A percentile compares a stretch with the other conserved stretches of the same genome.
Conservation (phyloP, 23 tunicate species). For the Clavelina lepadiformis region DNA sequence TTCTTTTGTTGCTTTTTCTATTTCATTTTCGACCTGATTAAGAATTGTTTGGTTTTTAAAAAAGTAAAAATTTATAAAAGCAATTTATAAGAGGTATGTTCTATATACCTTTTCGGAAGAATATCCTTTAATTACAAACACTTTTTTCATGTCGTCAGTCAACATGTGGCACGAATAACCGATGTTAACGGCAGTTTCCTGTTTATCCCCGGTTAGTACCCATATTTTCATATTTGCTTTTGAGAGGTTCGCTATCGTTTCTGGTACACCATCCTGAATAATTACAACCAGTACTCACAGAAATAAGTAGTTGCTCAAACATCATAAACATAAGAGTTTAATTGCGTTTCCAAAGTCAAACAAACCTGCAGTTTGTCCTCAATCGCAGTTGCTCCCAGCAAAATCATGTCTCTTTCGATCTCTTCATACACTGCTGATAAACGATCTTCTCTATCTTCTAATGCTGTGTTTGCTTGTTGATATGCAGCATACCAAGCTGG, state of each 20-base stretch:
- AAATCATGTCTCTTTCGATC: constrained; percentile 80
- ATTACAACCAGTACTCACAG: background rate
- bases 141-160: constrained; percentile 81
- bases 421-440: constrained; percentile 84
- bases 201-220: constrained; percentile 99
- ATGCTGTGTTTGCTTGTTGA: constrained; percentile 57
- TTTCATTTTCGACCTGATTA: no score
- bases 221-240: constrained; percentile 91
- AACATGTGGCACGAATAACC: constrained; percentile 97
- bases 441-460: constrained; percentile 82
- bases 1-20: no score
- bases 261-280: constrained; percentile 93
- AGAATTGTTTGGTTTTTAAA: no score
- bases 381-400: constrained; percentile 97
- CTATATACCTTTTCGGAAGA: constrained; percentile 35
- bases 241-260: constrained; percentile 71
- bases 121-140: constrained; percentile 54
- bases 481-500: constrained; percentile 68
- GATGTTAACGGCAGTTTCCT: constrained; percentile 95
- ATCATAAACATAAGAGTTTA: background rate
- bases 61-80: no score
- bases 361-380: constrained; percentile 93
- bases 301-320: background rate
- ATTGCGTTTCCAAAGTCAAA: background rate
- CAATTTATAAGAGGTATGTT: no score